These are phyloP conservation scores for Rhabdophis nuchalis DNA, from an alignment of 2,797 vertebrate genomes.

Conservation along the genomic window DNA sequence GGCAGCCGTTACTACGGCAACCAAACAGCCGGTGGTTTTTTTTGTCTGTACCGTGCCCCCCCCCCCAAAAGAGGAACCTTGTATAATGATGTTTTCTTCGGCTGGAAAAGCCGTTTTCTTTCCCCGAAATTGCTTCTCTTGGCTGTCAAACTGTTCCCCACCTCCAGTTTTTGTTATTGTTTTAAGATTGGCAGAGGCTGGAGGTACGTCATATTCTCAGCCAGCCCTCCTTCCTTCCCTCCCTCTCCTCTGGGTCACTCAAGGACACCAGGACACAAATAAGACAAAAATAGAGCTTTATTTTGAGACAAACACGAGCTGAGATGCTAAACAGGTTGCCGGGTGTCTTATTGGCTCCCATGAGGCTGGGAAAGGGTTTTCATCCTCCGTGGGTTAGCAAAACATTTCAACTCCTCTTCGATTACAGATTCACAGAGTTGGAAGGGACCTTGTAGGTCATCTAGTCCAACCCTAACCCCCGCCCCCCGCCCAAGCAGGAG, in stretches of 20 bases:
- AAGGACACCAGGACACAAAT: not conserved
- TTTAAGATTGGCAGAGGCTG: not conserved
- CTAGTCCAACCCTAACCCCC: no score
- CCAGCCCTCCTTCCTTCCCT: fast-evolving
- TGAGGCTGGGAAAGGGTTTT: fast-evolving
- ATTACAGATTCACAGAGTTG: no score
- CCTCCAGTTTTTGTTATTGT: not conserved
- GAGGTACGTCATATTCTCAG: not conserved
- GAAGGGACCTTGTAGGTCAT: no score
- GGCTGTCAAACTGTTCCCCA: not conserved
- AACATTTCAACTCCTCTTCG: not conserved
- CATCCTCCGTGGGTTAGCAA: not conserved
- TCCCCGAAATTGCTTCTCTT: not conserved
- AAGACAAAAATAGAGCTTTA: constrained; percentile 65
- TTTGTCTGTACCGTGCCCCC: not conserved
- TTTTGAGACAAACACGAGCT: constrained; percentile 37
- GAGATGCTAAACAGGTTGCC: constrained; percentile 4
- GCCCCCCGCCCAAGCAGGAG: no score
- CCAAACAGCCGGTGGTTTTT: not conserved
- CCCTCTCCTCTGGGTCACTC: not conserved
- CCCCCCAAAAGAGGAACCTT: no score
- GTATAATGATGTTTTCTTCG: not conserved
- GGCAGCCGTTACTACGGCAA: not conserved
- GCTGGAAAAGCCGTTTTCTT: not conserved
- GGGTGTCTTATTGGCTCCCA: not conserved